Evolutionary conservation across 1,140 invertebrate species (phyloP).

Genomic region (Antheraea mylitta): DNA sequence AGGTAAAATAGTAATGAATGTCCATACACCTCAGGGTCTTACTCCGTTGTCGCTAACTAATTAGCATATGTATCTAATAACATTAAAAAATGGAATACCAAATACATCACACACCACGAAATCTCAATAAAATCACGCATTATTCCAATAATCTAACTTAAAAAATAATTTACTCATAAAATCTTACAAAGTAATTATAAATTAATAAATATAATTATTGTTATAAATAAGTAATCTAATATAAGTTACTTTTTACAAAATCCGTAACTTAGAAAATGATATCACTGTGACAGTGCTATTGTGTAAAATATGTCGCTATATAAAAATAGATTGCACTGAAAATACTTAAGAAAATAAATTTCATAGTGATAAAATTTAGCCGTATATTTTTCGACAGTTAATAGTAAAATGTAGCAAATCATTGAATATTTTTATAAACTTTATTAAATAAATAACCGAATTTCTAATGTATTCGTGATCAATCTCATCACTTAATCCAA

Average conservation of each 20-base stretch:
- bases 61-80: constrained; percentile 19
- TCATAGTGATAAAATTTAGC: constrained; percentile 33
- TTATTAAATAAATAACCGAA: not conserved
- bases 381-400: not conserved
- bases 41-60: not conserved
- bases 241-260: constrained; percentile 73
- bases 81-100: constrained; percentile 56
- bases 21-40: not conserved
- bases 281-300: constrained; percentile 34
- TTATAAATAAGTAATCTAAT: constrained; percentile 62
- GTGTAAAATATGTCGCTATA: constrained; percentile 60
- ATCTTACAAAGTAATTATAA: constrained; percentile 65
- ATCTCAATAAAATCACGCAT: constrained; percentile 58
- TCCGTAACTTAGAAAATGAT: constrained; percentile 72
- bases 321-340: constrained; percentile 77
- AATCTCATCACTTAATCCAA: not conserved
- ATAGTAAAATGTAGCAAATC: not conserved
- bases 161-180: constrained; percentile 60
- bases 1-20: not conserved
- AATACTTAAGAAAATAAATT: constrained; percentile 66
- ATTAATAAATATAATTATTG: constrained; percentile 62
- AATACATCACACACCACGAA: constrained; percentile 65
- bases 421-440: not conserved
- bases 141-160: constrained; percentile 47
- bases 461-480: not conserved